Evolutionary conservation across 2,113 vertebrate genomes (phyloP).

Genomic region (Leptocoma aspasia): DNA sequence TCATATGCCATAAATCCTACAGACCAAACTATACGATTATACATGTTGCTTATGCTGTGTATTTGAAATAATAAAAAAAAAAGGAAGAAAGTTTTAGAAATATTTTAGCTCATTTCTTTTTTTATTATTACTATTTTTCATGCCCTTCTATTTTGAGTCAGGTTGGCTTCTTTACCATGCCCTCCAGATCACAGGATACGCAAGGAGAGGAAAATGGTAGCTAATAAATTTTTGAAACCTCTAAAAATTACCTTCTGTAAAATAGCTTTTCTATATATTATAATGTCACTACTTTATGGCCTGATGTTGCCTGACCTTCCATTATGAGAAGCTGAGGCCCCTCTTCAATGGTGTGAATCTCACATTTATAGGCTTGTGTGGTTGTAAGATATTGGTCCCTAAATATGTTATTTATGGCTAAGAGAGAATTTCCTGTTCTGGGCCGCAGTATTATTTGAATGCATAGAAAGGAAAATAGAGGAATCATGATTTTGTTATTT

Average conservation of each 20-base stretch:
- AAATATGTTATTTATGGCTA: neutral
- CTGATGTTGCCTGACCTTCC: conserved; percentile 41
- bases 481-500: neutral
- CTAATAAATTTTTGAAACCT: conserved; percentile 51
- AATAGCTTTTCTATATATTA: conserved; percentile 55
- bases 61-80: neutral
- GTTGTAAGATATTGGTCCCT: conserved; percentile 1
- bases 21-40: neutral
- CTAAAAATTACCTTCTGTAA: conserved; percentile 55
- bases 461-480: neutral
- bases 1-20: neutral
- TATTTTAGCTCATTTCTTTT: neutral
- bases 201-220: neutral
- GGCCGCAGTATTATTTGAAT: neutral
- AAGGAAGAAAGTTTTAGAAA: neutral
- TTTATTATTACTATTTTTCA: conserved; percentile 25
- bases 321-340: neutral
- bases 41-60: neutral
- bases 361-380: neutral
- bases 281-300: conserved; percentile 35
- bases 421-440: neutral
- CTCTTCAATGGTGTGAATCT: neutral
- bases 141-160: neutral
- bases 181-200: neutral
- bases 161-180: neutral